Base-by-base conservation (phyloP, 2,797 vertebrate species). In the Tympanoctomys barrerae region DNA sequence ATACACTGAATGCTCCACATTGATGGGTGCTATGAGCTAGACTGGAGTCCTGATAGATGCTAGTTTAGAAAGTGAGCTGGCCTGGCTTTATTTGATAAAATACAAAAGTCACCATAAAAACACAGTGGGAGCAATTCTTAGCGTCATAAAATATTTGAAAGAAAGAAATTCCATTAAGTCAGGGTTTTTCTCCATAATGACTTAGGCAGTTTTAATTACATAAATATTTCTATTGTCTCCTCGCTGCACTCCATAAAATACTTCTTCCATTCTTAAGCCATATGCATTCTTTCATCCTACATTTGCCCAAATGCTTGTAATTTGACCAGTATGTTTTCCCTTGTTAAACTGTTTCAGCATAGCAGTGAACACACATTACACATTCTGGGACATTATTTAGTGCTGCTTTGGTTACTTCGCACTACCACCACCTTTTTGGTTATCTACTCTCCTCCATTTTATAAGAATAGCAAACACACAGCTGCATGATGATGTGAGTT, bases 221-320 rank as follows among this genome's bases (percentile, higher is more conserved):
- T 61, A 73, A 95, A 90, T 91, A 94, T 85, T 96, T 97, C 77
- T 90, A 26, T 96, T 79, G 90, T 95, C 52, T 94, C 46, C 79
- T 46, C 13, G 68, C 42, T 93, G 39, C 6, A 89, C 22, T 91
- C 54, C n/a, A 57, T 28, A 94, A 64, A 87, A 9, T 94, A 68
- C 42, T 70, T 82, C 77, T 59, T 28, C 82, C 85, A 66, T 95
- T 90, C 59, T 64, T 42, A 93, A 88, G 66, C 33, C 22, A 73
- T 59, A 68, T 90, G n/a, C 22, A 31, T 93, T 93, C 36, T 82
- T 94, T 88, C 52, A 33, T 59, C 22, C 87, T 64, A 75, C 18
- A 94, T 16, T 75, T 75, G 11, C 49, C 42, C 42, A 90, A 80
- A 83, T 71, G 52, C 36, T 19, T 57, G 12, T 88, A 94, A 94